Base-by-base conservation (phyloP, 2,797 vertebrate species). In the Crocodylus rhombifer region DNA sequence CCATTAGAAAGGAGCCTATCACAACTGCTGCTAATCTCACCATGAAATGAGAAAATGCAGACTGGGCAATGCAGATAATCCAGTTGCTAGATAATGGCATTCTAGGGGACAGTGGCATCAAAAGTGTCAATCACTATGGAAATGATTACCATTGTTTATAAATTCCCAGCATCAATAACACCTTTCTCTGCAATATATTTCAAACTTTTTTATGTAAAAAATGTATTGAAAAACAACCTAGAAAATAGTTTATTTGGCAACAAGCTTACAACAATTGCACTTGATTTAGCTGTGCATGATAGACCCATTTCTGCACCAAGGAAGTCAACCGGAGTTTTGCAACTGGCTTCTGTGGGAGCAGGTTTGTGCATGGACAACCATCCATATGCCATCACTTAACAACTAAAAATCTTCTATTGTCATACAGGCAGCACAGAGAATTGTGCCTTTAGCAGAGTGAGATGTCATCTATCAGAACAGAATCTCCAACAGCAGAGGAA, bases 61-160 rank as follows among this genome's bases (percentile, higher is more conserved):
- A 91, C 87, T 94, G 95, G 30, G 51, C 95, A 96, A 89, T 96
- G 94, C 91, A 96, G 94, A 88, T 78, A 84, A 93, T 92, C 42
- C 86, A 91, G 65, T 61, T 93, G 74, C 95, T 94, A 95, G 61
- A 78, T 95, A 97, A 97, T 77, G 77, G 74, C 76, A 77, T 90
- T 86, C 57, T 88, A 85, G 64, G 96, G 92, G 92, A 95, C 93
- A 95, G 77, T 83, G 89, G 82, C 93, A 94, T 78, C 85, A 92
- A 76, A 93, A 93, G 56, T 86, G 82, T 91, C 60, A 91, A 89
- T 58, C 63, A 30, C 51, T 57, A 86, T 20, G 33, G 71, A 78
- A 92, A 77, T 69, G 81, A 26, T 91, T 67, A 79, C 69, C 74
- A 93, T 79, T 33, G 71, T 4, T 63, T 17, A 58, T 30, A 58